Evolutionary conservation across 2,888 invertebrate genomes (phyloP), one percentile per base, ranked within the genome.

Genomic region (Peribatodes rhomboidaria): DNA sequence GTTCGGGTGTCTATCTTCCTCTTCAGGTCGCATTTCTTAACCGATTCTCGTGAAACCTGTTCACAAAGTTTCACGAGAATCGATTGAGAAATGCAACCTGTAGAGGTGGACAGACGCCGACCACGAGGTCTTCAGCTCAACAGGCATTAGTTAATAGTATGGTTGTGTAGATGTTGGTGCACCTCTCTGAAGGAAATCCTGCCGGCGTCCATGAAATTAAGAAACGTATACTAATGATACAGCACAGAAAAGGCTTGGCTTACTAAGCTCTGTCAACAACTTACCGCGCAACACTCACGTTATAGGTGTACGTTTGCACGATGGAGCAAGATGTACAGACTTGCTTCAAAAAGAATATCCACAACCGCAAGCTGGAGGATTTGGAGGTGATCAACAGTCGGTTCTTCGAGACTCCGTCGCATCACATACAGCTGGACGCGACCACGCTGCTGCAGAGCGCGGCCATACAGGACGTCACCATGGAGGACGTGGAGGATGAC

Each of bases 241-340:
- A 41, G 16, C 41, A 16, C 8, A 37, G n/a, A n/a, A 37, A 16
- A 41, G 16, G 14, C n/a, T 16, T 16, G 10, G 8, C 16, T 16
- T 8, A 2, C n/a, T 16, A n/a, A 46, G 46, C 46, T 22, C 46
- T 7, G 46, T 46, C n/a, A 52, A 33, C 16, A 10, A 33, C n/a
- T 52, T n/a, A 50, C 22, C 37, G 27, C 1, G 11, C n/a, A 18
- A 27, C 13, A 46, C 55, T 50, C 47, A 60, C 58, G 31, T 85
- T 85, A 11, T 83, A 98, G 98, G 98, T 98, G 16, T 99, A 98
- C 86, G 95, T 98, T 64, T 97, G 97, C 78, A 97, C 98, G 83
- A 94, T 98, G 95, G 97, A 97, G 76, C 94, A 96, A 82, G 98
- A 98, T 84, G 86, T 96, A 11, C 94, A 96, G 67, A 89, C 95